phyloP scores from a whole-genome alignment of 2,113 vertebrate species.

The Tachysurus fulvidraco region DNA sequence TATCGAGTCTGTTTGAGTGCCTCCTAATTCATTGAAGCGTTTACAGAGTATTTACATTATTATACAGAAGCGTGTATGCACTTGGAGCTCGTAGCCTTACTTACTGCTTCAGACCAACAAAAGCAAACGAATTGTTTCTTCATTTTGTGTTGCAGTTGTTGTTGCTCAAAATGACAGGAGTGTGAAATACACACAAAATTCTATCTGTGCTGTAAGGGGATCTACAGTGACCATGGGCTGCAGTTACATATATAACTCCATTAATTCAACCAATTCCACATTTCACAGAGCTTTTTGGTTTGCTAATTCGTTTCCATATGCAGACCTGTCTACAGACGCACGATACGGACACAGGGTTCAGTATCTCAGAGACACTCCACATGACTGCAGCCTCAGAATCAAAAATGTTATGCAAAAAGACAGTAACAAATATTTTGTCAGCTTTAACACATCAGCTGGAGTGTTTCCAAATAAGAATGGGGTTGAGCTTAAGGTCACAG shows the following conservation, averaged over 20 bases:
- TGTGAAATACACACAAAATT: constrained; percentile 10
- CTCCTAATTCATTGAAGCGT: neutral
- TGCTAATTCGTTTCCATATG: rapidly evolving
- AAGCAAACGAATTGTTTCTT: neutral
- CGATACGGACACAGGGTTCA: neutral
- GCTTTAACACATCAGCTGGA: neutral
- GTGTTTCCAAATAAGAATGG: neutral
- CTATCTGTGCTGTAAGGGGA: constrained; percentile 31
- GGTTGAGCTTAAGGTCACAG: constrained; percentile 14
- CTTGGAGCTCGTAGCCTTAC: too few species aligned
- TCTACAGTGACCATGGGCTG: constrained; percentile 29
- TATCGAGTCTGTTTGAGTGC: neutral
- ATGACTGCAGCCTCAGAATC: neutral
- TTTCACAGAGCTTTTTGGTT: neutral
- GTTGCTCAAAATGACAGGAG: neutral
- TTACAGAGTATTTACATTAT: too few species aligned
- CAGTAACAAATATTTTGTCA: constrained; percentile 16
- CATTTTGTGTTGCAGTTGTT: constrained; percentile 3
- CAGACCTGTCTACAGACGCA: constrained; percentile 2
- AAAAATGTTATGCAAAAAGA: neutral
- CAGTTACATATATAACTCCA: neutral
- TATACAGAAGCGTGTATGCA: neutral
- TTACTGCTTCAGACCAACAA: neutral
- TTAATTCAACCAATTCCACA: neutral
- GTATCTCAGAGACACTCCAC: neutral